phyloP scores from a whole-genome alignment of 2,113 vertebrate species.

The Istiophorus platypterus region DNA sequence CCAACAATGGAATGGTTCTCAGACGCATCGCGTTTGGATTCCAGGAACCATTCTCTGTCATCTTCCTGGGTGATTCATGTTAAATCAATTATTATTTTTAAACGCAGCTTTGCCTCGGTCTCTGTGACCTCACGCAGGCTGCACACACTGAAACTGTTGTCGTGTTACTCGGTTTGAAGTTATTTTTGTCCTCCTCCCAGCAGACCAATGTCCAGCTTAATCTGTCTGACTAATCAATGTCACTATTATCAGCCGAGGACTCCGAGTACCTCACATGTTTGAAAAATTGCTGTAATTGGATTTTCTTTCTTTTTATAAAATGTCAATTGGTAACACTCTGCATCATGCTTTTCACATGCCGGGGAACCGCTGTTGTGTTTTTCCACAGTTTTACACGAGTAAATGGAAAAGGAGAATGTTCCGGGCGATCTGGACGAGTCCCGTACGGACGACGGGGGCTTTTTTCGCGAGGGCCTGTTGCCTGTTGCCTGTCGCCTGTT shows the following conservation, averaged over 20 bases:
- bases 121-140: not conserved
- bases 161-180: slow-evolving; percentile 10
- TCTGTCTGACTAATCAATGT: slow-evolving; percentile 34
- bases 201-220: slow-evolving; percentile 9
- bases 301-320: slow-evolving; percentile 16
- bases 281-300: slow-evolving; percentile 25
- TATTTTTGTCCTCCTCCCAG: slow-evolving; percentile 26
- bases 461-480: not conserved
- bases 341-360: slow-evolving; percentile 31
- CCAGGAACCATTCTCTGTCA: not conserved
- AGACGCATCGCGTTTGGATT: slow-evolving; percentile 26
- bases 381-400: not conserved
- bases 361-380: slow-evolving; percentile 13
- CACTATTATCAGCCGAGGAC: slow-evolving; percentile 5
- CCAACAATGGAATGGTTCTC: not conserved
- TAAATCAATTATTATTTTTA: slow-evolving; percentile 5
- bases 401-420: slow-evolving; percentile 9
- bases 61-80: not conserved
- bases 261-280: slow-evolving; percentile 17
- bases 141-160: not conserved
- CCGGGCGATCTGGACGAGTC: not conserved
- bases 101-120: not conserved
- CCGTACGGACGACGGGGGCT: slow-evolving; percentile 10
- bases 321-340: slow-evolving; percentile 9
- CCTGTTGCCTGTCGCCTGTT: not conserved